These are phyloP conservation scores for Sciurus carolinensis DNA, from an alignment of 2,797 vertebrate species.

Conservation along the genomic window DNA sequence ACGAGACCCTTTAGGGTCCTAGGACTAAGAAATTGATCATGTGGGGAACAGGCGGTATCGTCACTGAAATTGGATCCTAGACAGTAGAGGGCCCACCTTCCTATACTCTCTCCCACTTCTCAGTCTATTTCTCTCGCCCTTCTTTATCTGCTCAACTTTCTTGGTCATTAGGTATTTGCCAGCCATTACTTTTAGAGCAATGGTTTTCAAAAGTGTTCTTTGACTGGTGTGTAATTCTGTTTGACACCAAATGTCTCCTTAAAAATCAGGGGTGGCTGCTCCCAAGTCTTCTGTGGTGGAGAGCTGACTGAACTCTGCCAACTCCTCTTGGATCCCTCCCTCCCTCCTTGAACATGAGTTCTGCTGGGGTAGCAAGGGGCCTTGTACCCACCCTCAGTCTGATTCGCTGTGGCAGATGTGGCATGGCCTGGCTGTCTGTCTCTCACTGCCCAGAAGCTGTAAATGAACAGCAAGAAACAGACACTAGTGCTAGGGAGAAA, in stretches of 20 bases:
- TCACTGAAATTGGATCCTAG: neutral
- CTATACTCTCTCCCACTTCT: neutral
- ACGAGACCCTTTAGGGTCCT: neutral
- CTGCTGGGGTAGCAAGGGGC: neutral
- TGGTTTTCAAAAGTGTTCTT: neutral
- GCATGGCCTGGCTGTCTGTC: neutral
- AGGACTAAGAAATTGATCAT: neutral
- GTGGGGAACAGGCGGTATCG: neutral
- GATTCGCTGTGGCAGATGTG: neutral
- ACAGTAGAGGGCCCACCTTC: neutral
- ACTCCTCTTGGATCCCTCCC: neutral
- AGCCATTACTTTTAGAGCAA: neutral
- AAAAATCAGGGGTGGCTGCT: neutral
- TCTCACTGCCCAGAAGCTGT: neutral
- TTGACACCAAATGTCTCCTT: neutral
- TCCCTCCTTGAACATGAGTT: neutral
- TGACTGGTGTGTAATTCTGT: neutral
- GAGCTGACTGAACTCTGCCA: too few relatives aligned
- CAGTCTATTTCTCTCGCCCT: neutral
- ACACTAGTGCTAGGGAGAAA: conserved; percentile 29
- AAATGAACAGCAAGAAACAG: conserved; percentile 32
- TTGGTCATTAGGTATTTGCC: neutral
- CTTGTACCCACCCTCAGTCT: neutral
- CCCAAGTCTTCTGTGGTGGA: neutral
- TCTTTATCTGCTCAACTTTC: neutral